A percentile compares a stretch with the other conserved stretches of the same genome.
Conservation (phyloP, 2,797 vertebrate species). For the Acridotheres tristis region DNA sequence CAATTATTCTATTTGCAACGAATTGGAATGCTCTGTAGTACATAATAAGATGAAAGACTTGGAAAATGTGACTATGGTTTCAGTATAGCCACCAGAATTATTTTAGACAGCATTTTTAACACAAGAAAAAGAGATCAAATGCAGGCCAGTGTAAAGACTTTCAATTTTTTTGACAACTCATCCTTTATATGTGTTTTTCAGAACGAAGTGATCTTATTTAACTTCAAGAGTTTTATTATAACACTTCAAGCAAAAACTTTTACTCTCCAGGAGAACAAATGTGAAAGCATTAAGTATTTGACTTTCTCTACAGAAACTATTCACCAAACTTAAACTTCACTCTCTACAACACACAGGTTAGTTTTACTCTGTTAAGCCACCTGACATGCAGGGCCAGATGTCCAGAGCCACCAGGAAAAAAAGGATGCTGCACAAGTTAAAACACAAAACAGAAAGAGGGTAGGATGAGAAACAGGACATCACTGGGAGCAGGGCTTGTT, state of each 20-base stretch:
- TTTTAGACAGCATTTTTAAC: neutral
- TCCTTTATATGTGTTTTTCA: neutral
- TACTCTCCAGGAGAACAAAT: neutral
- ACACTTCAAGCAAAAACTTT: neutral
- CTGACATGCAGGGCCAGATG: neutral
- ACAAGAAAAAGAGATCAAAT: neutral
- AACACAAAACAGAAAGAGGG: neutral
- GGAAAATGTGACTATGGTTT: neutral
- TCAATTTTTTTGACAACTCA: neutral
- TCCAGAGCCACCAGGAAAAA: neutral
- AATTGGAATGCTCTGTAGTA: neutral
- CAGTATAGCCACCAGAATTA: neutral
- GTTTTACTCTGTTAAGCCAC: neutral
- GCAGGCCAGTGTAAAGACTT: neutral
- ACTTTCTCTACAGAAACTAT: neutral
- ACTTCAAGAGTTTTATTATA: neutral
- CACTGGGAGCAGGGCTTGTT: fast-evolving
- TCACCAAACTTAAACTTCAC: neutral
- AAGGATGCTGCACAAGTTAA: neutral
- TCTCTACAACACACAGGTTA: neutral
- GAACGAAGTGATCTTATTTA: neutral
- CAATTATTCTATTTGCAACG: neutral
- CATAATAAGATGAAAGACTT: neutral
- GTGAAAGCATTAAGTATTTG: neutral
- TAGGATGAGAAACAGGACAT: neutral